A percentile compares a stretch with the other conserved stretches of the same genome.
These are phyloP conservation scores for Calliphora vicina DNA, from an alignment of 1,140 invertebrate species.

Conservation along the genomic window DNA sequence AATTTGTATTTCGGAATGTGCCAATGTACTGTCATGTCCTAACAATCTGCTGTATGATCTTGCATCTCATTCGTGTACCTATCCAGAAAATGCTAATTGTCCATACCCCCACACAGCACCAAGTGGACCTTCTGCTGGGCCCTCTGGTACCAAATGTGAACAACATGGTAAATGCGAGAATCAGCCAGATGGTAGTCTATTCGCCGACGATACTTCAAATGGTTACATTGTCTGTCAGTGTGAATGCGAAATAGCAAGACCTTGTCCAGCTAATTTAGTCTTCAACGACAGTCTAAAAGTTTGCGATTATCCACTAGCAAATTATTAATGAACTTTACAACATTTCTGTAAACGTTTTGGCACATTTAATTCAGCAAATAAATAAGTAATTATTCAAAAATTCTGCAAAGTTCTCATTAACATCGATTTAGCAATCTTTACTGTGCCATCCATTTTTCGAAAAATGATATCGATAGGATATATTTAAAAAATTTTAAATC, in stretches of 20 bases:
- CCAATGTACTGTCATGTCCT: neutral
- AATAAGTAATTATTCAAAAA: no score
- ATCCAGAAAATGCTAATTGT: neutral
- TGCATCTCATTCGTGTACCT: neutral
- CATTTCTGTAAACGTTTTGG: no score
- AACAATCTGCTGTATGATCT: neutral
- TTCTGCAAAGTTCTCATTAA: no score
- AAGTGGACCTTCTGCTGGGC: conserved; percentile 15
- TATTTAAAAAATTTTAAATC: no score
- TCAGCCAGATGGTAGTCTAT: conserved; percentile 29
- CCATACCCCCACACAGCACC: neutral
- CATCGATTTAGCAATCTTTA: no score
- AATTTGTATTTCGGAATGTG: neutral
- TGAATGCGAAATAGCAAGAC: conserved; percentile 31
- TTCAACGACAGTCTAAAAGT: conserved; percentile 43
- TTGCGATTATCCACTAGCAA: conserved; percentile 49
- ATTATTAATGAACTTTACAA: conserved; percentile 38
- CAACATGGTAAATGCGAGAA: conserved; percentile 26
- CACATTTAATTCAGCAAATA: no score
- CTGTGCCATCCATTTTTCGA: no score
- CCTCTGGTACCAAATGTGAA: conserved; percentile 28
- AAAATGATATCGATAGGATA: neutral
- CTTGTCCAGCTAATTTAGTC: conserved; percentile 46
- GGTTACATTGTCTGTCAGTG: conserved; percentile 37
- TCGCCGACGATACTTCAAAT: neutral